Percentiles rank a stretch among this genome's conserved stretches.
These are phyloP conservation scores for Brenthis hecate DNA, from an alignment of 2,888 invertebrate genomes.

Conservation along the genomic window DNA sequence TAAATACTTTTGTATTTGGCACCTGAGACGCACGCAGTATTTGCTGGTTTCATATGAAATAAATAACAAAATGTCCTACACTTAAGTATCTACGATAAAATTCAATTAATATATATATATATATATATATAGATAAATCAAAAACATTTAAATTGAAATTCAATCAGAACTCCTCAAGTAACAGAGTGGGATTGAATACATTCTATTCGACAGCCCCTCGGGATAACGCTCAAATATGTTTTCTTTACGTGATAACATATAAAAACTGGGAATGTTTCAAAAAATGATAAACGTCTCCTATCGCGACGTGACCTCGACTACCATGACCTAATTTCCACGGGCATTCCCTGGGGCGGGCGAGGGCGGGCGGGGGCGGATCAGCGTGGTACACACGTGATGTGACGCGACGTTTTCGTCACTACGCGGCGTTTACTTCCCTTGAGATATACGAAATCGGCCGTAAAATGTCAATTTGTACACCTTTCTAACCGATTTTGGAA, in stretches of 20 bases:
- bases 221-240: not conserved
- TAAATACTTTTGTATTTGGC: too few relatives aligned
- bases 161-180: too few relatives aligned
- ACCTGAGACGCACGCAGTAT: too few relatives aligned
- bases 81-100: too few relatives aligned
- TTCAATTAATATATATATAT: too few relatives aligned
- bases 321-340: conserved; percentile 33
- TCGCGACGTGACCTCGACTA: conserved; percentile 33
- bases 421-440: not conserved
- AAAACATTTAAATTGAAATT: too few relatives aligned
- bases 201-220: too few relatives aligned
- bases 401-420: conserved; percentile 3
- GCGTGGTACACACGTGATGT: conserved; percentile 16
- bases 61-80: too few relatives aligned
- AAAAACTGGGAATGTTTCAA: not conserved
- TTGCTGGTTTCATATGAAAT: too few relatives aligned
- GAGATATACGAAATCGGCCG: conserved; percentile 7
- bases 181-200: too few relatives aligned
- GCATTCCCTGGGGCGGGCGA: conserved; percentile 21
- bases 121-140: too few relatives aligned
- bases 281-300: conserved; percentile 26
- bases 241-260: not conserved
- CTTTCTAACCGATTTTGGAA: not conserved
- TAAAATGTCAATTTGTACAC: conserved; percentile 2
- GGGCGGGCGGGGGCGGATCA: not conserved